Evolutionary conservation across 2,888 invertebrate genomes (phyloP), one percentile per base, ranked within the genome.

Genomic region (Papilio elwesi): DNA sequence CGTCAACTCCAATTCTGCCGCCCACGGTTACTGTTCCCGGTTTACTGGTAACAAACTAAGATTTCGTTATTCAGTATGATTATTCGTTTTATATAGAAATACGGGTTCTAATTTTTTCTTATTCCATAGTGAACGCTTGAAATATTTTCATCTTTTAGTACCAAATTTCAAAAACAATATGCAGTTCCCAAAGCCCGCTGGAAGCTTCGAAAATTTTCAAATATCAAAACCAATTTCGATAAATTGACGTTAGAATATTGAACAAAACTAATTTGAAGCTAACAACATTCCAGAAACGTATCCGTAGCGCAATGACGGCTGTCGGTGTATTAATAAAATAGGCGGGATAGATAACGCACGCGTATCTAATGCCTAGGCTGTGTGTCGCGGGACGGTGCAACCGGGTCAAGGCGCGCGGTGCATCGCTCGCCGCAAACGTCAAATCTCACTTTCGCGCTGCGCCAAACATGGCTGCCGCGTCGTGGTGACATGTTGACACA

Each of bases 401-500:
- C 85, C 89, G 86, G 93, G 93, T 93, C 93, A 93, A 93, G 93
- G 93, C 93, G 83, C 86, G 87, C 91, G 93, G 91, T 93, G 93
- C 93, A 93, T 68, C 69, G 73, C 90, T 36, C 91, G 91, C 87
- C 91, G 43, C 43, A 6, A 90, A 87, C 90, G 91, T 87, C 91
- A 92, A 93, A 93, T 92, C 93, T 93, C 93, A 93, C 93, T 93
- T 93, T 93, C 93, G 93, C 92, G 90, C 87, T 87, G 90, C 89
- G 90, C 85, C 88, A 84, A 89, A 90, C 87, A 90, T 90, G 90
- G 90, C 92, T 84, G 90, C 76, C 76, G 52, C 80, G 86, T 75
- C 76, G 52, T 80, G 85, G 87, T 88, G 88, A 89, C 90, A 36
- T 59, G 38, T 87, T 81, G 84, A 85, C 78, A 81, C 82, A 43